A percentile compares a stretch with the other conserved stretches of the same genome.
These are phyloP conservation scores for Drusus annulatus DNA, from an alignment of 1,140 invertebrate genomes.

Conservation along the genomic window DNA sequence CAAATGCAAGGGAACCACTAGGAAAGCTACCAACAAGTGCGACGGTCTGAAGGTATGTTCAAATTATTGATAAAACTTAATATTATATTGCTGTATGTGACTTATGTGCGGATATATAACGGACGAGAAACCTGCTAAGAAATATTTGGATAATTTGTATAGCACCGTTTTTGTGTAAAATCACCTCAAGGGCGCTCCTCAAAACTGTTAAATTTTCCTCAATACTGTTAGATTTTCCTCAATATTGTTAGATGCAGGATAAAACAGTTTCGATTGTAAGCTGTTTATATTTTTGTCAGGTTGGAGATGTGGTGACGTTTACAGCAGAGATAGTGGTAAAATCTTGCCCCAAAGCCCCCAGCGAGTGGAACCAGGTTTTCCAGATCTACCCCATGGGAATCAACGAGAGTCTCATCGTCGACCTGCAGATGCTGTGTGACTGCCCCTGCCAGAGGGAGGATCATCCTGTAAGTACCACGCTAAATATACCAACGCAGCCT, in stretches of 20 bases:
- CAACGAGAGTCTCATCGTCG: conserved; percentile 87
- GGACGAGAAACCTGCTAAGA: too few species aligned
- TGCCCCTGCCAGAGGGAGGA: conserved; percentile 87
- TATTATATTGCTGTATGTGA: background rate
- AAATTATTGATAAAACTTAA: background rate
- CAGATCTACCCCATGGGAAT: conserved; percentile 94
- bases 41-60: conserved; percentile 75
- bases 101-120: too few species aligned
- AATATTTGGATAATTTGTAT: too few species aligned
- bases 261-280: background rate
- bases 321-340: conserved; percentile 81
- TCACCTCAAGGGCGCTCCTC: too few species aligned
- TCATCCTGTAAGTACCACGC: conserved; percentile 65
- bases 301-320: conserved; percentile 85
- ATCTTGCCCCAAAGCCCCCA: conserved; percentile 81
- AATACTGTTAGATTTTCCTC: background rate
- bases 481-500: background rate
- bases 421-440: conserved; percentile 91
- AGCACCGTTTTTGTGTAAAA: too few species aligned
- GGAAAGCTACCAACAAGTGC: conserved; percentile 86
- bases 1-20: conserved; percentile 81
- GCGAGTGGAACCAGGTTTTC: conserved; percentile 86
- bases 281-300: conserved; percentile 66
- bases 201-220: too few species aligned
- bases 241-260: background rate